Evolutionary conservation across 2,888 invertebrate genomes (phyloP).

Genomic region (Drosophila nigricruria): DNA sequence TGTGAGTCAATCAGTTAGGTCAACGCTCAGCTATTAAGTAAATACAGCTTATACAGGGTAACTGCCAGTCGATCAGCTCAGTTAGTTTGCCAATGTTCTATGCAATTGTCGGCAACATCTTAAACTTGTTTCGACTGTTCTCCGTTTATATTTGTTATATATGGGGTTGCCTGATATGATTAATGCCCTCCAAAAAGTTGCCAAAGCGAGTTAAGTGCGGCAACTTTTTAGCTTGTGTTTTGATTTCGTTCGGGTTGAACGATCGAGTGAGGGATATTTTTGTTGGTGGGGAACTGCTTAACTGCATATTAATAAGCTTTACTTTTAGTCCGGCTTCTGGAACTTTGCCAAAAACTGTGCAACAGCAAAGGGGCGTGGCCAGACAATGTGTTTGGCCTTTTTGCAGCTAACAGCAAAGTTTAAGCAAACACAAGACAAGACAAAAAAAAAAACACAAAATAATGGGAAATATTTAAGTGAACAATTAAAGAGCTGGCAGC

Average conservation of each 20-base stretch:
- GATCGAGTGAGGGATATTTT: neutral
- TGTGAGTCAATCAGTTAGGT: neutral
- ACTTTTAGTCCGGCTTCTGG: slow-evolving; percentile 25
- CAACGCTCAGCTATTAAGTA: neutral
- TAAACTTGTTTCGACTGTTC: slow-evolving; percentile 22
- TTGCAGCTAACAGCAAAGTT: slow-evolving; percentile 21
- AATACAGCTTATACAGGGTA: neutral
- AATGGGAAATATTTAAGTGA: slow-evolving; percentile 12
- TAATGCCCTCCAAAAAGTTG: slow-evolving; percentile 64
- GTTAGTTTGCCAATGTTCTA: neutral
- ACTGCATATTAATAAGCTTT: slow-evolving; percentile 77
- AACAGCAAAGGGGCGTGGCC: slow-evolving; percentile 62
- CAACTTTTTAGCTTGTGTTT: slow-evolving; percentile 50
- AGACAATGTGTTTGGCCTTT: slow-evolving; percentile 40
- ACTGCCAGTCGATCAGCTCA: slow-evolving; percentile 4
- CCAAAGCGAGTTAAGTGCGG: slow-evolving; percentile 36
- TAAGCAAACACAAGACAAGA: slow-evolving; percentile 9
- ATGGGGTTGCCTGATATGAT: slow-evolving; percentile 55
- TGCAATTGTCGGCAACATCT: slow-evolving; percentile 36
- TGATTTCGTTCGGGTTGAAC: slow-evolving; percentile 33
- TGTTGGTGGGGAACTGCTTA: slow-evolving; percentile 49
- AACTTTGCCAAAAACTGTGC: slow-evolving; percentile 51
- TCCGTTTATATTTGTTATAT: slow-evolving; percentile 37
- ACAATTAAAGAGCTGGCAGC: neutral
- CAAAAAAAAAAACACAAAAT: neutral